Percentiles rank a stretch among this genome's conserved stretches.
These are phyloP conservation scores for Fundulus diaphanus DNA, from an alignment of 2,797 vertebrate genomes.

Conservation along the genomic window DNA sequence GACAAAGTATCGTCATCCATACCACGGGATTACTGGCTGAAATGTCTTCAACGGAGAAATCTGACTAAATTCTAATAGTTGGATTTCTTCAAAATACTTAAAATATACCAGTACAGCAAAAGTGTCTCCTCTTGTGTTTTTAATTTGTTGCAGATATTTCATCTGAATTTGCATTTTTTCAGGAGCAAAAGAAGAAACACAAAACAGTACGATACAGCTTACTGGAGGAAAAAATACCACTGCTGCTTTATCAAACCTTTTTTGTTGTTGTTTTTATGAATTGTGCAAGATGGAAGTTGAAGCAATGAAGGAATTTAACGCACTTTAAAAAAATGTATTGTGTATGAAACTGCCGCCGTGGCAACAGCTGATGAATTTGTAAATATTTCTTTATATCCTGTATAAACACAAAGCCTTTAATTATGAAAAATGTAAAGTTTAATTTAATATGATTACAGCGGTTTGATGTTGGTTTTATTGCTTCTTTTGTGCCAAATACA, in stretches of 20 bases:
- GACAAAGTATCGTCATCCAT: not conserved
- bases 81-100: too few relatives aligned
- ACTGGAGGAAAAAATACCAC: not conserved
- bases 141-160: not conserved
- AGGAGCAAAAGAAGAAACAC: not conserved
- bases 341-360: not conserved
- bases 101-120: not conserved
- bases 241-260: not conserved
- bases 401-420: not conserved
- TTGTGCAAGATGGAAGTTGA: not conserved
- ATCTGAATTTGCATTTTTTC: constrained; percentile 29
- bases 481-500: constrained; percentile 25
- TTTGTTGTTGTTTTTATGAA: not conserved
- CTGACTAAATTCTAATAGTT: not conserved
- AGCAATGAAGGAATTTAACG: not conserved
- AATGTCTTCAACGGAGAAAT: not conserved
- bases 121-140: not conserved
- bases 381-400: not conserved
- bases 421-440: constrained; percentile 21
- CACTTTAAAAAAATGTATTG: not conserved
- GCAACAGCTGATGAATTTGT: not conserved
- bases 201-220: not conserved
- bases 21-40: not conserved
- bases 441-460: constrained; percentile 44
- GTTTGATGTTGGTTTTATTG: constrained; percentile 32